Percentiles rank a stretch among this genome's conserved stretches.
phyloP scores from a whole-genome alignment of 2,888 invertebrate genomes.

The Macropis europaea region DNA sequence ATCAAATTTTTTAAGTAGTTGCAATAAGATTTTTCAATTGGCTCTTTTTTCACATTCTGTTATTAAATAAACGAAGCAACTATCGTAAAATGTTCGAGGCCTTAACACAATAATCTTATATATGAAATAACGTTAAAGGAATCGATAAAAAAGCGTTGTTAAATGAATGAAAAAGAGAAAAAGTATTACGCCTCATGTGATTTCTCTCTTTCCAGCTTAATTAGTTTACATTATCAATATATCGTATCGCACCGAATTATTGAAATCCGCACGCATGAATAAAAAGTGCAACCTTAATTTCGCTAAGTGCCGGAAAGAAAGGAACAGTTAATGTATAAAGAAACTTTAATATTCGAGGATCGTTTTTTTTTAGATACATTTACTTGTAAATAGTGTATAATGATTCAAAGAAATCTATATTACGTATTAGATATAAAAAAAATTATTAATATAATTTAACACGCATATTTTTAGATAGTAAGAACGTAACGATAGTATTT shows the following conservation, averaged over 20 bases:
- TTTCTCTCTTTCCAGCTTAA: slow-evolving; percentile 50
- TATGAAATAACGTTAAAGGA: slow-evolving; percentile 68
- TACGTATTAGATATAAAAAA: slow-evolving; percentile 63
- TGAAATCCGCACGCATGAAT: slow-evolving; percentile 30
- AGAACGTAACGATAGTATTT: slow-evolving; percentile 69
- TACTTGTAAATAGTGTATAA: slow-evolving; percentile 78
- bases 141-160: slow-evolving; percentile 54
- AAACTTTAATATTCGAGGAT: slow-evolving; percentile 52
- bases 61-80: slow-evolving; percentile 34
- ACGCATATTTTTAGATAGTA: slow-evolving; percentile 70
- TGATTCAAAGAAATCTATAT: slow-evolving; percentile 72
- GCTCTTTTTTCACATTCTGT: slow-evolving; percentile 14
- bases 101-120: slow-evolving; percentile 76
- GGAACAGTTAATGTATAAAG: slow-evolving; percentile 48
- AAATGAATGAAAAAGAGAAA: slow-evolving; percentile 24
- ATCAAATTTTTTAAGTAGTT: slow-evolving; percentile 15
- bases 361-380: slow-evolving; percentile 55
- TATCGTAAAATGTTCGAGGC: slow-evolving; percentile 76
- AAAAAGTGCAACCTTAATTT: slow-evolving; percentile 22
- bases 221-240: slow-evolving; percentile 35
- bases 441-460: slow-evolving; percentile 71
- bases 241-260: slow-evolving; percentile 41
- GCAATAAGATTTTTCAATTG: slow-evolving; percentile 19
- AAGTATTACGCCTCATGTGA: slow-evolving; percentile 35
- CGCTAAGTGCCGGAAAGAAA: slow-evolving; percentile 43